Conservation (phyloP, 2,888 invertebrate species). For the Stenodera caucasica region DNA sequence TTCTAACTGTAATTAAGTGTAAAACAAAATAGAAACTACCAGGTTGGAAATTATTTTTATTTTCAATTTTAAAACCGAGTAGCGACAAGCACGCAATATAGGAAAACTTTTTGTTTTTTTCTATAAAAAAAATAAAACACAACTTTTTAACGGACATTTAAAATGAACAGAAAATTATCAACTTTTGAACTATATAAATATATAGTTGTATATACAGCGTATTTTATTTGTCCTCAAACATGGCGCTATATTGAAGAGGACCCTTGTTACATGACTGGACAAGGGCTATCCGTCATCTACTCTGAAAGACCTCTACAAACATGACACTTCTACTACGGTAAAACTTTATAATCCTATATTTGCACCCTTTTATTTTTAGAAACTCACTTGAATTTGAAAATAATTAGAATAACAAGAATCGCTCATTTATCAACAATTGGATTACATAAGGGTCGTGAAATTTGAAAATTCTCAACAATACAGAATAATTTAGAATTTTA, state of each 20-base stretch:
- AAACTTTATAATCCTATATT: background rate
- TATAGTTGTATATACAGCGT: background rate
- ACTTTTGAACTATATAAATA: background rate
- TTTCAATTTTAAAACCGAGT: background rate
- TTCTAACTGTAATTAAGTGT: conserved; percentile 7
- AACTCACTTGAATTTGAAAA: background rate
- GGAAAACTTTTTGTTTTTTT: background rate
- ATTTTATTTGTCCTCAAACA: conserved; percentile 17
- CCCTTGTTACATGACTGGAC: conserved; percentile 24
- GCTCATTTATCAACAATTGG: background rate
- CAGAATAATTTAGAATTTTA: too few relatives aligned
- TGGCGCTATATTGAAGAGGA: conserved; percentile 17
- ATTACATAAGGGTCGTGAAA: too few relatives aligned
- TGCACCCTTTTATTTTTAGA: background rate
- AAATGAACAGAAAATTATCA: conserved; percentile 6
- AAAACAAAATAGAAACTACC: background rate
- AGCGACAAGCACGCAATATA: background rate
- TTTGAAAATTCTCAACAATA: too few relatives aligned
- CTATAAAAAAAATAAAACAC: too few relatives aligned
- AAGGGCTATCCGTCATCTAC: conserved; percentile 21
- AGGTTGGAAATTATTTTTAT: background rate
- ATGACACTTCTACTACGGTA: background rate
- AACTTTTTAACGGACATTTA: background rate
- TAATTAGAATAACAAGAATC: background rate
- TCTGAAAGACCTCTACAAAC: conserved; percentile 21